Base-by-base conservation (phyloP, 2,113 vertebrate species). In the Cervus canadensis region DNA sequence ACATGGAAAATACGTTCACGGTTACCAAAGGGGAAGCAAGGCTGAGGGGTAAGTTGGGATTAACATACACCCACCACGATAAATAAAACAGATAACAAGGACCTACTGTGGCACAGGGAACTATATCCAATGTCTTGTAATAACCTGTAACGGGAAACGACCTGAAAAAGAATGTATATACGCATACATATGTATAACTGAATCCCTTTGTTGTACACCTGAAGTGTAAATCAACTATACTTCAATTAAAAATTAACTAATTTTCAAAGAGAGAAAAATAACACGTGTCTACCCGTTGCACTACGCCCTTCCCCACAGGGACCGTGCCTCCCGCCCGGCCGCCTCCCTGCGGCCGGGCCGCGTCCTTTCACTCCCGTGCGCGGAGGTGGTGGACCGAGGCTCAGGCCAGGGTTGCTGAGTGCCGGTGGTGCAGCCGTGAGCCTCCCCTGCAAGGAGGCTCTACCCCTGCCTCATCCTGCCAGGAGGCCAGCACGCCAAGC, bases 351-450 rank as follows among this genome's bases (percentile, higher is more conserved):
- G 9, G 88, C 52, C 5, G 33, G 67, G 40, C 54, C 11, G 3
- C 25, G 28, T 17, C 13, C 9, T n/a, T n/a, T 11, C 40, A 3
- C 7, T 78, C 36, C 23, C 2, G 2, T 1, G 12, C 1, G 4
- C 9, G 62, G 40, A 25, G 0, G n/a, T 10, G 0, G 36, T 0
- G 56, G 71, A 23, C 26, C 33, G 52, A 16, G n/a, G 71, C 19
- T 45, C 40, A 7, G 40, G 6, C 43, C 13, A 1, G 52, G 52
- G 17, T 1, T 28, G 0, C 26, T 0, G 2, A 25, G 36, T 2
- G 36, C 88, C 25, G 28, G 1, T 3, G 40, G 0, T 6, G 13
- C 33, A 30, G 40, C 54, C 54, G 2, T 2, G 8, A 26, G 40
- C 43, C 19, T 78, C 88, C 11, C n/a, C 21, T n/a, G 56, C 71